Evolutionary conservation across 2,113 vertebrate species (phyloP).

Genomic region (Zeus faber): DNA sequence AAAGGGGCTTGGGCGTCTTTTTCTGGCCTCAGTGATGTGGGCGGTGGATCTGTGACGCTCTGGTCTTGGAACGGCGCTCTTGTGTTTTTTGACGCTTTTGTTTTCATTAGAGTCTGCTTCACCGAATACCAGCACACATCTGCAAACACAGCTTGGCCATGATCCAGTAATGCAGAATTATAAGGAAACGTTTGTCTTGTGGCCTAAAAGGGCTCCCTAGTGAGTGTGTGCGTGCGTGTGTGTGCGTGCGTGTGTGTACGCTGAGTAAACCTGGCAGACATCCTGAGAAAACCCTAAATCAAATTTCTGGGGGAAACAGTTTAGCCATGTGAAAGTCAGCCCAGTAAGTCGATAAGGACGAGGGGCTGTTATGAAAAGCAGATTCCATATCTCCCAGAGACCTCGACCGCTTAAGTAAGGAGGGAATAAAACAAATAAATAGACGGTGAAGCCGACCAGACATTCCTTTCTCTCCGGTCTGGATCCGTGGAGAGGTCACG

Average conservation of each 20-base stretch:
- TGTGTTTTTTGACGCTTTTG: slow-evolving; percentile 10
- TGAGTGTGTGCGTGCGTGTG: too few relatives aligned
- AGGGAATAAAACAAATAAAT: too few relatives aligned
- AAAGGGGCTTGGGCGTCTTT: too few relatives aligned
- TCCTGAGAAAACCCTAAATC: not conserved
- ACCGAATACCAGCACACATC: slow-evolving; percentile 20
- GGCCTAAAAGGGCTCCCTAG: too few relatives aligned
- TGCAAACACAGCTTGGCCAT: slow-evolving; percentile 20
- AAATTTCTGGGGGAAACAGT: slow-evolving; percentile 3
- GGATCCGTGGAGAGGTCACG: slow-evolving; percentile 45
- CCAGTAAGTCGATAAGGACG: slow-evolving; percentile 9
- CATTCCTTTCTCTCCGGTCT: slow-evolving; percentile 25
- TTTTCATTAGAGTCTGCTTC: slow-evolving; percentile 12
- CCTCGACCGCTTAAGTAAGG: too few relatives aligned
- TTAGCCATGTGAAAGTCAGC: slow-evolving; percentile 15
- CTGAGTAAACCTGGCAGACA: not conserved
- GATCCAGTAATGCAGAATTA: too few relatives aligned
- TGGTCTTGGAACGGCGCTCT: too few relatives aligned
- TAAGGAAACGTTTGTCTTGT: too few relatives aligned
- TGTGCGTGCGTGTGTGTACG: not conserved
- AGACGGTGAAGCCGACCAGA: slow-evolving; percentile 25
- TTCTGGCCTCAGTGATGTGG: too few relatives aligned
- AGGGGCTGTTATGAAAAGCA: too few relatives aligned
- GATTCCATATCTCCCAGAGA: too few relatives aligned
- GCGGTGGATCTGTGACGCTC: too few relatives aligned